These are phyloP conservation scores for Antechinus stuartii DNA, from an alignment of 2,113 vertebrate species.

Conservation along the genomic window DNA sequence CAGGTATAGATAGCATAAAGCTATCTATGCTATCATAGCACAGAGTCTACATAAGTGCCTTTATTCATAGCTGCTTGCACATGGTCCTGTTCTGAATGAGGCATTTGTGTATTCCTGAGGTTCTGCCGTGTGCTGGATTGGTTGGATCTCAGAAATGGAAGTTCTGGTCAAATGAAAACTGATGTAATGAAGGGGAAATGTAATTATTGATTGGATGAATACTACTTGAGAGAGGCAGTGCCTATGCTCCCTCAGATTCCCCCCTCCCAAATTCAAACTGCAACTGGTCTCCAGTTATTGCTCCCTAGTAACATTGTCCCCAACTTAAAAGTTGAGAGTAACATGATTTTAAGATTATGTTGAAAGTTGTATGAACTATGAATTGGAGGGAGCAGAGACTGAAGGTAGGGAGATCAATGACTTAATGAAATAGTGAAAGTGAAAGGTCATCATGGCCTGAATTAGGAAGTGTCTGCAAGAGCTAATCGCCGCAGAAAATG, in stretches of 20 bases:
- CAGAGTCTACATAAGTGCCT: background rate
- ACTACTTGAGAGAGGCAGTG: background rate
- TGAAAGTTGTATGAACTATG: background rate
- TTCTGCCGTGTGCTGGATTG: rapidly evolving
- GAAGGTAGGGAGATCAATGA: background rate
- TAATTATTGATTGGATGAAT: background rate
- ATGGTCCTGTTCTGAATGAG: background rate
- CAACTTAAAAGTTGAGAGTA: background rate
- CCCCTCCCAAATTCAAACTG: background rate
- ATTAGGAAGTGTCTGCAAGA: background rate
- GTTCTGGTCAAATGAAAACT: constrained; percentile 24
- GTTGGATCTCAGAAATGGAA: background rate
- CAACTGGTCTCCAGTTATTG: background rate
- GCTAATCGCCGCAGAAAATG: background rate
- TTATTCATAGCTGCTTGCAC: background rate
- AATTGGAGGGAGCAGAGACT: background rate
- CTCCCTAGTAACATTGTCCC: background rate
- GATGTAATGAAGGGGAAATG: background rate
- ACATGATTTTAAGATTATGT: background rate
- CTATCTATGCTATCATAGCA: too few species aligned
- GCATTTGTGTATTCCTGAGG: background rate
- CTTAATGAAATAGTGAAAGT: background rate
- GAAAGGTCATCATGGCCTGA: background rate
- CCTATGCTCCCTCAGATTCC: background rate
- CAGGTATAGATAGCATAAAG: background rate